Percentiles rank a stretch among this genome's conserved stretches.
These are phyloP conservation scores for Phasia obesa DNA, from an alignment of 2,888 invertebrate species.

Conservation along the genomic window DNA sequence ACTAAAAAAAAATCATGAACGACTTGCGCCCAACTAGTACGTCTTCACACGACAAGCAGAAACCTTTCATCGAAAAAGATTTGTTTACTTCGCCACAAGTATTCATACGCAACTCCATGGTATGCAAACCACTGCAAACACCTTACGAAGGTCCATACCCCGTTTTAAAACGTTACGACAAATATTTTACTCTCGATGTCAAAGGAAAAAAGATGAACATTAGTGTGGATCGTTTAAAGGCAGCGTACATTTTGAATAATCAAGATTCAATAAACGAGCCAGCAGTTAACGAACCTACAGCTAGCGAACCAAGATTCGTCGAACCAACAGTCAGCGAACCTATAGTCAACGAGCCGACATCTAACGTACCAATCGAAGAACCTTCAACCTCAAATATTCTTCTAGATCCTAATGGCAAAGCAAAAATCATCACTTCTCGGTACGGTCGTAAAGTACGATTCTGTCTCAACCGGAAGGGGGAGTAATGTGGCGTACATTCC, in stretches of 20 bases:
- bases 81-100: constrained; percentile 19
- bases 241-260: constrained; percentile 5
- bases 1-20: constrained; percentile 33
- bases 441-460: not conserved
- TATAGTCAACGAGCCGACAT: too few species aligned
- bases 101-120: constrained; percentile 35
- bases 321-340: not conserved
- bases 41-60: not conserved
- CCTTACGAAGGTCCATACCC: constrained; percentile 34
- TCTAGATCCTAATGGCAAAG: not conserved
- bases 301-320: too few species aligned
- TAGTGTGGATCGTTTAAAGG: constrained; percentile 21
- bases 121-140: constrained; percentile 29
- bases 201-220: constrained; percentile 20
- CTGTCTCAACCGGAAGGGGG: too few species aligned
- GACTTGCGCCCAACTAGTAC: constrained; percentile 23
- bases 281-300: not conserved
- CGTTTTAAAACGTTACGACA: constrained; percentile 21
- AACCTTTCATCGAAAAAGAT: constrained; percentile 24
- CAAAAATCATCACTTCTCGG: constrained; percentile 5
- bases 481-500: too few species aligned
- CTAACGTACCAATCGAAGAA: too few species aligned
- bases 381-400: not conserved
- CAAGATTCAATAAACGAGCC: not conserved
- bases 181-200: constrained; percentile 14